Conservation (phyloP, 1,140 invertebrate species). For the Druon quercuslanigerum region DNA sequence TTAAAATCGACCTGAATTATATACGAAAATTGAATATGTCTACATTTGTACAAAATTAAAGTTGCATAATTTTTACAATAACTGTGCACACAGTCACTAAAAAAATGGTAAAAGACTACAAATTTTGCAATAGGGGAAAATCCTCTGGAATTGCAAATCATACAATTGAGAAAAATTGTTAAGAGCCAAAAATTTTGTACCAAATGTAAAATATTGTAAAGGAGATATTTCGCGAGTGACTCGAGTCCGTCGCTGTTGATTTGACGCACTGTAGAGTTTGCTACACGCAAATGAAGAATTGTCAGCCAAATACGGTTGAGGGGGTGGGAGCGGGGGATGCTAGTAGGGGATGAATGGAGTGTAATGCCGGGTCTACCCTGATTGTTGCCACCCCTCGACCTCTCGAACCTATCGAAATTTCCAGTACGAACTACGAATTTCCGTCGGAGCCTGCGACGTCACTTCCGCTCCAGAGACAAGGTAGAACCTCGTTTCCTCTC, state of each 20-base stretch:
- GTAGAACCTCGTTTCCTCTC: constrained; percentile 55
- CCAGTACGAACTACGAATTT: constrained; percentile 71
- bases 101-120: too few species aligned
- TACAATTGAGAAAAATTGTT: too few species aligned
- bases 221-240: constrained; percentile 50
- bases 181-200: not conserved
- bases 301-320: constrained; percentile 68
- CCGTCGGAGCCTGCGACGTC: constrained; percentile 66
- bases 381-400: constrained; percentile 70
- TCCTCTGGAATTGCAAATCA: too few species aligned
- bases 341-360: constrained; percentile 69
- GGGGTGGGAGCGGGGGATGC: constrained; percentile 44
- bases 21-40: too few species aligned
- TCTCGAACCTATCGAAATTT: constrained; percentile 71
- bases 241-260: constrained; percentile 60
- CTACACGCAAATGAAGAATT: constrained; percentile 76
- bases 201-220: constrained; percentile 30
- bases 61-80: too few species aligned
- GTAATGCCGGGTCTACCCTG: constrained; percentile 73
- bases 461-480: constrained; percentile 68
- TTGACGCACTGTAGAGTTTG: constrained; percentile 63
- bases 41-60: too few species aligned
- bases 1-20: too few species aligned
- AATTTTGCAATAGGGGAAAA: too few species aligned
- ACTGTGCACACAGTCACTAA: too few species aligned